phyloP scores from a whole-genome alignment of 2,113 vertebrate genomes.

The Tiliqua scincoides region DNA sequence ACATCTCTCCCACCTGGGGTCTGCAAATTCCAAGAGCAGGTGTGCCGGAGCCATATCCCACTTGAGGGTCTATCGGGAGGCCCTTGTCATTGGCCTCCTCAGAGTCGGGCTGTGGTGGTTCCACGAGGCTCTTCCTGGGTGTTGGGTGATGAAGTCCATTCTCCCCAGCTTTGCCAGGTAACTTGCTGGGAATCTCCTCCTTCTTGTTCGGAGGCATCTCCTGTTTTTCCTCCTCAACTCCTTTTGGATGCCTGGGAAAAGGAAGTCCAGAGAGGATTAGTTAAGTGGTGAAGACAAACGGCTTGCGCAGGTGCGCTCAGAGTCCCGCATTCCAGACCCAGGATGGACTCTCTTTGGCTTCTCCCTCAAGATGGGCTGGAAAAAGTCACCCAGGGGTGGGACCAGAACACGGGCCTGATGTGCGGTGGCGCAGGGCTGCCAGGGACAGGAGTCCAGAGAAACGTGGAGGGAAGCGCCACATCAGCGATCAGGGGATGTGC shows the following conservation, averaged over 20 bases:
- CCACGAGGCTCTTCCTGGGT: background rate
- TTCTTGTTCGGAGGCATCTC: background rate
- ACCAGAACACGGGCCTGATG: too few relatives aligned
- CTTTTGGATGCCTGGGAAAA: background rate
- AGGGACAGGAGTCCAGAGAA: too few relatives aligned
- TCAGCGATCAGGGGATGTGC: too few relatives aligned
- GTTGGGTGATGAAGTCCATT: background rate
- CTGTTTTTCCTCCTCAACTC: background rate
- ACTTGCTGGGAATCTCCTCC: accelerated
- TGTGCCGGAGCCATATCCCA: background rate
- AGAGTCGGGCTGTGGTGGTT: background rate
- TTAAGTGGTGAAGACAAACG: background rate
- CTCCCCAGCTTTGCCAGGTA: background rate
- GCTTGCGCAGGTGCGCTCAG: too few relatives aligned
- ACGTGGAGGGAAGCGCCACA: too few relatives aligned
- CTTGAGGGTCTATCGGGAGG: background rate
- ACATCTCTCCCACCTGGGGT: slow-evolving; percentile 58
- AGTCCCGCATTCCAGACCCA: background rate
- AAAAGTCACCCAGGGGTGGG: background rate
- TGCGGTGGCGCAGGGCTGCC: too few relatives aligned
- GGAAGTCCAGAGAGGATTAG: background rate
- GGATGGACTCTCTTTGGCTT: background rate
- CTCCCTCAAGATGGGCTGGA: background rate
- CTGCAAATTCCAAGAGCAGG: background rate
- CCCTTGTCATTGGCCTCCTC: background rate